Evolutionary conservation across 2,888 invertebrate genomes (phyloP).

Genomic region (Metallyticus violacea): DNA sequence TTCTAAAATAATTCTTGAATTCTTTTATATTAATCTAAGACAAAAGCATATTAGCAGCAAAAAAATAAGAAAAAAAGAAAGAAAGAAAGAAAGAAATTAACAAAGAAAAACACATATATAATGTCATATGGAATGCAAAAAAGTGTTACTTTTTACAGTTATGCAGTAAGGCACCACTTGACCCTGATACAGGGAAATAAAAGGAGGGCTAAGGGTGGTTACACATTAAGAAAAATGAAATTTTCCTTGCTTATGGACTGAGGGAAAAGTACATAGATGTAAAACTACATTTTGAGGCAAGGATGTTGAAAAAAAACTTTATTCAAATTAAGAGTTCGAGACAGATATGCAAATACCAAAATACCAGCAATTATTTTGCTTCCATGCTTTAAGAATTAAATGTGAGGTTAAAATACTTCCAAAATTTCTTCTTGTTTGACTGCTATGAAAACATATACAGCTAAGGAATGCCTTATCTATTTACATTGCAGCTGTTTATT

Average conservation of each 20-base stretch:
- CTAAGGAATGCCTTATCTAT: background rate
- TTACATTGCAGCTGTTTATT: background rate
- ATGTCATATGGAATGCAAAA: background rate
- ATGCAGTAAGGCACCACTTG: background rate
- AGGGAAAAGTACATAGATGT: background rate
- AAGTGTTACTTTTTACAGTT: background rate
- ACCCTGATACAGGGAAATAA: background rate
- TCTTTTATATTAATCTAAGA: background rate
- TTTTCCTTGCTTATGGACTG: background rate
- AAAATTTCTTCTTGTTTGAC: too few species aligned
- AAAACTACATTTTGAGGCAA: background rate
- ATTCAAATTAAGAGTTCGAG: background rate
- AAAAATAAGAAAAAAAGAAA: too few species aligned
- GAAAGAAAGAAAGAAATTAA: too few species aligned
- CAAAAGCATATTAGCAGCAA: background rate
- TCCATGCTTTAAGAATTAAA: background rate
- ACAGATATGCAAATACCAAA: background rate
- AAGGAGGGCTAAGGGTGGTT: background rate
- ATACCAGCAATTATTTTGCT: background rate
- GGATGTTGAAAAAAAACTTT: background rate
- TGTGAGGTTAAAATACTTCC: background rate
- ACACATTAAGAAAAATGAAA: background rate
- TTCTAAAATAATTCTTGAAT: too few species aligned
- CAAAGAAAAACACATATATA: background rate
- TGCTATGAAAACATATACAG: background rate